Percentiles rank a stretch among this genome's conserved stretches.
phyloP scores from a whole-genome alignment of 2,888 invertebrate species.

The Pyrocoelia pectoralis region DNA sequence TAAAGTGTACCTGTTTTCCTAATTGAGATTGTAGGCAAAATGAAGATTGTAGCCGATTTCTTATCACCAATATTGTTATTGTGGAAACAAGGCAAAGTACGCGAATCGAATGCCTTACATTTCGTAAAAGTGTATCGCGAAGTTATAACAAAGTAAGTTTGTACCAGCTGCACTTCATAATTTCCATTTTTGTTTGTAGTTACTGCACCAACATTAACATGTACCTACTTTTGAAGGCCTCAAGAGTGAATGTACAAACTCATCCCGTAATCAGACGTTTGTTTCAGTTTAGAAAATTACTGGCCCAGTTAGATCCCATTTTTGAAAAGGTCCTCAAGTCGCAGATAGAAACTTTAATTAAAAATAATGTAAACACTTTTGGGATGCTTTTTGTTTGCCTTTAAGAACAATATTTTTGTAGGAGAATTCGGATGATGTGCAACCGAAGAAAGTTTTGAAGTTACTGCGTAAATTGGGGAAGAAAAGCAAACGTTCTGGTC shows the following conservation, averaged over 20 bases:
- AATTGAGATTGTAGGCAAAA: constrained; percentile 47
- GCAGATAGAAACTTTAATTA: constrained; percentile 67
- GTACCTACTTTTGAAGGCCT: constrained; percentile 84
- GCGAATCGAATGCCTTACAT: constrained; percentile 70
- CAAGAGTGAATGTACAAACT: constrained; percentile 73
- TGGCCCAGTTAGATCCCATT: constrained; percentile 75
- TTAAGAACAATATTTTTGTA: not conserved
- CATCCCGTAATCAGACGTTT: constrained; percentile 92
- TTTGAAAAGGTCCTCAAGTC: constrained; percentile 73
- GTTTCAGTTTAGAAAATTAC: constrained; percentile 79
- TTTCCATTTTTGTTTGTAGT: constrained; percentile 62
- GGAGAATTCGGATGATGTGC: not conserved
- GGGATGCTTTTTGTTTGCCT: no score
- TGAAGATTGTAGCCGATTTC: constrained; percentile 71
- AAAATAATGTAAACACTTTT: not conserved
- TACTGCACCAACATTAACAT: constrained; percentile 88
- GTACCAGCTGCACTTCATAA: not conserved
- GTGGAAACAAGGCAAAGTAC: constrained; percentile 68
- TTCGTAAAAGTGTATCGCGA: constrained; percentile 69
- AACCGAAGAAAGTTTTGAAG: not conserved
- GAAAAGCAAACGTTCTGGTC: not conserved
- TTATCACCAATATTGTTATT: constrained; percentile 74
- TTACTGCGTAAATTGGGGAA: not conserved
- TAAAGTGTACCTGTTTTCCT: constrained; percentile 11
- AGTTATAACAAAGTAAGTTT: constrained; percentile 61